These are phyloP conservation scores for Saguinus midas DNA, from an alignment of 2,113 vertebrate genomes.

Conservation along the genomic window DNA sequence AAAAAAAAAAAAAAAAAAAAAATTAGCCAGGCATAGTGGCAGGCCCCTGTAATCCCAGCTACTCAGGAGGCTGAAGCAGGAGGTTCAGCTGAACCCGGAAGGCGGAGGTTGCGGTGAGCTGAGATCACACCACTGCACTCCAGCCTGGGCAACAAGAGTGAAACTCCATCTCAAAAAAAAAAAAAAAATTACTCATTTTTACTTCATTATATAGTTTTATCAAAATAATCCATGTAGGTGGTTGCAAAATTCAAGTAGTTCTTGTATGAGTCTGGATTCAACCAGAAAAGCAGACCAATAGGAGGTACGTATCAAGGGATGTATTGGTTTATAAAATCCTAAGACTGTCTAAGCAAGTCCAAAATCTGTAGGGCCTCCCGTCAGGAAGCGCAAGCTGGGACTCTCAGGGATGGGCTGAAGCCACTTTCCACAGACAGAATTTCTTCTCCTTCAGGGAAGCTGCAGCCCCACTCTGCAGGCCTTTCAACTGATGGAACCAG, in stretches of 20 bases:
- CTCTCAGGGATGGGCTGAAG: accelerated
- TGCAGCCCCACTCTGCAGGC: not conserved
- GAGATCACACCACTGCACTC: too few species aligned
- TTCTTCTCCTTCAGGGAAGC: not conserved
- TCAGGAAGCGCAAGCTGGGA: not conserved
- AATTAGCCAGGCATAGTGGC: too few species aligned
- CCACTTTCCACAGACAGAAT: too few species aligned
- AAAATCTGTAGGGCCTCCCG: accelerated
- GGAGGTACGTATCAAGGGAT: not conserved
- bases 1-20: too few species aligned
- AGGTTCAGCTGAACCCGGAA: too few species aligned
- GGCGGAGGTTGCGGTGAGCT: too few species aligned
- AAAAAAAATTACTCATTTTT: not conserved
- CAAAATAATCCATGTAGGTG: not conserved
- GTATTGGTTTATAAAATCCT: not conserved
- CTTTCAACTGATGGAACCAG: not conserved
- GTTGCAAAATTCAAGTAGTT: not conserved
- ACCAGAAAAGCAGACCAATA: not conserved
- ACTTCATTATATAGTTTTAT: not conserved
- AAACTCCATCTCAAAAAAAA: too few species aligned
- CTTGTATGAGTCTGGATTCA: not conserved
- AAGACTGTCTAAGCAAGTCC: not conserved
- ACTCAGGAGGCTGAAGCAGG: too few species aligned
- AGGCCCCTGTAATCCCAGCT: too few species aligned
- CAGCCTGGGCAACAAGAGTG: too few species aligned